These are phyloP conservation scores for Myiagra hebetior DNA, from an alignment of 2,113 vertebrate species.

Conservation along the genomic window DNA sequence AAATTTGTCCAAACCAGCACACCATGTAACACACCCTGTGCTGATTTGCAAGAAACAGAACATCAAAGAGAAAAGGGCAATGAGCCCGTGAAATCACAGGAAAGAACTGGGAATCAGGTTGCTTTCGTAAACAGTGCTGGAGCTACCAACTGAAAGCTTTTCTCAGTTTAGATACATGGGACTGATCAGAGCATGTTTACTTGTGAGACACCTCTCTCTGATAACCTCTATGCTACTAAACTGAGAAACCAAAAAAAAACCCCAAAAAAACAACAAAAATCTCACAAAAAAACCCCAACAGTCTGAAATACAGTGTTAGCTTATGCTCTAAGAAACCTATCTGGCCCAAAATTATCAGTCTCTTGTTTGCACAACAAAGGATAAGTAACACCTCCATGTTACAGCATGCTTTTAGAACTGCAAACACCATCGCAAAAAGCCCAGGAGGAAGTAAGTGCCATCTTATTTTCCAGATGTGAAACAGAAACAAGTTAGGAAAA, in stretches of 20 bases:
- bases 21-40: fast-evolving
- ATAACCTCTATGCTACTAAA: background rate
- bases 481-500: background rate
- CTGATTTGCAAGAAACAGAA: background rate
- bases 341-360: background rate
- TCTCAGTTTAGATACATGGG: background rate
- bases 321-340: background rate
- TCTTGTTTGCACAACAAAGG: background rate
- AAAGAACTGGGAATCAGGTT: background rate
- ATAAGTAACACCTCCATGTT: background rate
- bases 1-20: too few species aligned
- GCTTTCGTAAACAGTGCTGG: background rate
- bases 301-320: background rate
- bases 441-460: background rate
- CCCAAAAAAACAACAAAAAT: too few species aligned
- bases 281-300: background rate
- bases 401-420: background rate
- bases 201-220: background rate
- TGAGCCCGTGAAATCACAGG: fast-evolving
- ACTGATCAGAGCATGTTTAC: background rate
- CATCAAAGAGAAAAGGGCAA: background rate
- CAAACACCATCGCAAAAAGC: background rate
- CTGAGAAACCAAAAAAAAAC: background rate
- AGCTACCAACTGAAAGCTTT: background rate
- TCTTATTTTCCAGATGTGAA: background rate